A percentile compares a stretch with the other conserved stretches of the same genome.
These are phyloP conservation scores for Drosophila tanythrix DNA, from an alignment of 2,888 invertebrate species.

Conservation along the genomic window DNA sequence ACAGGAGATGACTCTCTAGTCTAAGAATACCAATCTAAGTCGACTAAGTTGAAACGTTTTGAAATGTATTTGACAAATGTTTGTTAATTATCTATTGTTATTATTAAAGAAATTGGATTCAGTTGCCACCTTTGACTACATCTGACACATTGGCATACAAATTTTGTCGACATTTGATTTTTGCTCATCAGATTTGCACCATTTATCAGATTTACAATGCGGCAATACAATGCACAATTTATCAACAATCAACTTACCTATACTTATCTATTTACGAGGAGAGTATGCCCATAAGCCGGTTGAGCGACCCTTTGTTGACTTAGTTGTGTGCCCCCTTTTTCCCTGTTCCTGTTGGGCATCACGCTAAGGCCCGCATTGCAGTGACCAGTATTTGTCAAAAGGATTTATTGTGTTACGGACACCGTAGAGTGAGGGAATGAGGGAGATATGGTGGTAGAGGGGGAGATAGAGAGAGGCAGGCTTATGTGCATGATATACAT, in stretches of 20 bases:
- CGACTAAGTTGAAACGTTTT: neutral
- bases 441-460: neutral
- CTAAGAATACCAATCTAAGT: neutral
- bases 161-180: neutral
- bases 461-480: neutral
- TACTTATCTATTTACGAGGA: constrained; percentile 44
- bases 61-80: neutral
- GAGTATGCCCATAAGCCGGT: constrained; percentile 26
- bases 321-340: constrained; percentile 3
- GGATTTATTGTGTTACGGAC: constrained; percentile 66
- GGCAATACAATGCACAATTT: constrained; percentile 47
- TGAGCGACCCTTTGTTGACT: constrained; percentile 32
- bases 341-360: neutral
- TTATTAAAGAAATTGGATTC: neutral
- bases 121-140: neutral
- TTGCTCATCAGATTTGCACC: constrained; percentile 4
- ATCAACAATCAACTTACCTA: constrained; percentile 38
- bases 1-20: neutral
- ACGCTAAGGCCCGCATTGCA: constrained; percentile 47
- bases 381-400: constrained; percentile 65
- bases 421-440: neutral
- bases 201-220: constrained; percentile 19
- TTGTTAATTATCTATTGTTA: neutral
- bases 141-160: constrained; percentile 26
- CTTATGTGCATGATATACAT: constrained; percentile 22